Base-by-base conservation (phyloP, 2,888 invertebrate species). In the Adineta ricciae region DNA sequence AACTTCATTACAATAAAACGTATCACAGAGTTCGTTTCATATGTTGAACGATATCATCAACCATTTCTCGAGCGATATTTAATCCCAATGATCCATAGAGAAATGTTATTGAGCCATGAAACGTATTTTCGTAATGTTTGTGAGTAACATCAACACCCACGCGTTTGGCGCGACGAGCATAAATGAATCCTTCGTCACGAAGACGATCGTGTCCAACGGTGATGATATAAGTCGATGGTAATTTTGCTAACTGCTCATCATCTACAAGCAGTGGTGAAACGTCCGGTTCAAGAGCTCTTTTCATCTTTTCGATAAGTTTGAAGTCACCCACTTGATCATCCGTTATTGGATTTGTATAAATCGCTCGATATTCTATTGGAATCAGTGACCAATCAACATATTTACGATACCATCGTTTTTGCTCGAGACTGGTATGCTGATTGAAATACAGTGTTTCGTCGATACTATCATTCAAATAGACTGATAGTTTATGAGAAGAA, bases 101-200 rank as follows among this genome's bases (percentile, higher is more conserved):
- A 41, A 78, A 36, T 3, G 0, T 24, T 16, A 41, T 9, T 38
- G 38, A 38, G 11, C 49, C 83, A 83, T 84, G 84, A 36, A 84
- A 84, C 24, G 56, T 64, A 32, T 84, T 7, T 83, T 84, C 84
- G 49, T 84, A 83, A 56, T 54, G 83, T 32, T 78, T 56, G 27
- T 83, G n/a, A 27, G 49, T 24, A 32, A 84, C 56, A 24, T 36
- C 27, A 24, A 84, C 83, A 14, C 83, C 83, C 8, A 56, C 49
- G 46, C 56, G 83, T 49, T 49, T 83, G 16, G 83, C 21, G 32
- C 84, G 83, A 27, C 82, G 64, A 24, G 27, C 46, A 54, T 83
- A 32, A 21, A 84, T 56, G 16, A 84, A 56, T 82, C 32, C 41
- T 49, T 83, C 83, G 36, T 84, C 84, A 41, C 83, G 82, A 14